These are phyloP conservation scores for Jaculus jaculus DNA, from an alignment of 2,113 vertebrate genomes.

Conservation along the genomic window DNA sequence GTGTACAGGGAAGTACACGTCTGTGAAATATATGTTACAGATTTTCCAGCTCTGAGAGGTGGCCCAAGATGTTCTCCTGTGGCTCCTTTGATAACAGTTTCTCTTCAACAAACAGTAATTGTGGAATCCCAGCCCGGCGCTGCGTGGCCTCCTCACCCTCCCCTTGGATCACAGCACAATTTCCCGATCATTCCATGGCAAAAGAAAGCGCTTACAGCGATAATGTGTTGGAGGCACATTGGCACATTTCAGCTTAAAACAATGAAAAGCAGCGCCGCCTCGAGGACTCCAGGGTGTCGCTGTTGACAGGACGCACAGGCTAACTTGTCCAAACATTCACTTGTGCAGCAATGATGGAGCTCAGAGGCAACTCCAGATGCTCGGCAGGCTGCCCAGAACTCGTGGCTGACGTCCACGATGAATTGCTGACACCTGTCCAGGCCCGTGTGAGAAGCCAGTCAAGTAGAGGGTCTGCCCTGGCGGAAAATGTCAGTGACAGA, in stretches of 20 bases:
- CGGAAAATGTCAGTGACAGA: neutral
- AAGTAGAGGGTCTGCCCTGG: accelerated
- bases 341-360: conserved; percentile 62
- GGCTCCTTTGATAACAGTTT: conserved; percentile 80
- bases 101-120: conserved; percentile 76
- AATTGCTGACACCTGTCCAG: neutral
- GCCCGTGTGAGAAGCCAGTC: too few species aligned
- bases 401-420: neutral
- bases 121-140: conserved; percentile 60
- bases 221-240: conserved; percentile 67
- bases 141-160: conserved; percentile 65
- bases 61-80: conserved; percentile 77
- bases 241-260: conserved; percentile 73
- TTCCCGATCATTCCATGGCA: conserved; percentile 76
- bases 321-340: conserved; percentile 48
- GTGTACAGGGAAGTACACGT: conserved; percentile 49
- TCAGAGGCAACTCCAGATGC: conserved; percentile 69
- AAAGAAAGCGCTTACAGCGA: conserved; percentile 69
- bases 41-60: conserved; percentile 75
- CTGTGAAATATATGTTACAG: conserved; percentile 78
- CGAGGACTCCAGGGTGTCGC: conserved; percentile 57
- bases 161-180: conserved; percentile 70
- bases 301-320: conserved; percentile 29
- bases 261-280: conserved; percentile 64
- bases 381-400: conserved; percentile 60